Evolutionary conservation across 1,140 invertebrate species (phyloP).

Genomic region (Linepithema humile): DNA sequence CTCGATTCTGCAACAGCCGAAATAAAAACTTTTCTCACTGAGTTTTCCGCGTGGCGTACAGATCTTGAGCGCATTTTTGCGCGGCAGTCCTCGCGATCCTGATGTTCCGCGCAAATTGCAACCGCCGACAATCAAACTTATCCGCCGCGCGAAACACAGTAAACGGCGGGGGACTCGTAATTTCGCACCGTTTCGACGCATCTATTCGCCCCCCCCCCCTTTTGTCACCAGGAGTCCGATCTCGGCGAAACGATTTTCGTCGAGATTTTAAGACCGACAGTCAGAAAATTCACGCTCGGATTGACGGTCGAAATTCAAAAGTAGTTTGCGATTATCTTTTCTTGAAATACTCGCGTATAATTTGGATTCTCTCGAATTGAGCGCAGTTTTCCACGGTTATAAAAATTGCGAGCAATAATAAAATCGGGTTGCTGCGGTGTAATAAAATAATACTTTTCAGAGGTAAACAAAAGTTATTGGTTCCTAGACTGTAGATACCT

Average conservation of each 20-base stretch:
- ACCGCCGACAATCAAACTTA: slow-evolving; percentile 62
- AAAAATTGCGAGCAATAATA: background rate
- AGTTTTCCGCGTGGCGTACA: slow-evolving; percentile 23
- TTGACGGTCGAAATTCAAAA: background rate
- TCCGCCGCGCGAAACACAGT: slow-evolving; percentile 8
- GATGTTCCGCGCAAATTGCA: slow-evolving; percentile 57
- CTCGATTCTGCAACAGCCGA: slow-evolving; percentile 43
- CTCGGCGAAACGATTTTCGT: background rate
- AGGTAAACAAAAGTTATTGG: slow-evolving; percentile 1
- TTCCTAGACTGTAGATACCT: background rate
- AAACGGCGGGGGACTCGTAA: background rate
- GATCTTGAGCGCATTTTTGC: slow-evolving; percentile 34
- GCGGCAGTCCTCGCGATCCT: slow-evolving; percentile 7
- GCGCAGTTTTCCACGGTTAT: background rate
- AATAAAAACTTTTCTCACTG: slow-evolving; percentile 57
- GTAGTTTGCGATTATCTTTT: background rate
- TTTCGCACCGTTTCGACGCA: background rate
- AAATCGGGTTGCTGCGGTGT: background rate
- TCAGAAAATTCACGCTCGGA: background rate
- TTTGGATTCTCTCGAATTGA: background rate
- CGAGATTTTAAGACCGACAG: slow-evolving; percentile 1
- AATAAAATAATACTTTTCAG: slow-evolving; percentile 13
- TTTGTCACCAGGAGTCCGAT: background rate
- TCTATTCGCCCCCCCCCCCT: background rate
- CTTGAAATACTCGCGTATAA: background rate